Evolutionary conservation across 2,888 invertebrate genomes (phyloP).

Genomic region (Sclerodermus sp.): DNA sequence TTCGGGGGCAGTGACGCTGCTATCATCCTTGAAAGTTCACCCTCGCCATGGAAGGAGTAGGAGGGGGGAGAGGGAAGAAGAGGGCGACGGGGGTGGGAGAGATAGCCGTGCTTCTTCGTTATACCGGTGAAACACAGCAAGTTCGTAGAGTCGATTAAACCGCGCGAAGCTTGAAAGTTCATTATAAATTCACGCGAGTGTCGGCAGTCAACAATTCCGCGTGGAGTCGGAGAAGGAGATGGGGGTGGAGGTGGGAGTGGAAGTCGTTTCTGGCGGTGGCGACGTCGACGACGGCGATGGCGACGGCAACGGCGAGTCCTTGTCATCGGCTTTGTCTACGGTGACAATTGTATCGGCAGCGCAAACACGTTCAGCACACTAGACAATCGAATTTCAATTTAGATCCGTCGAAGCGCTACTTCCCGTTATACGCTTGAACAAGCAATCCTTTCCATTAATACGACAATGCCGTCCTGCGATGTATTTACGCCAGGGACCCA

Average conservation of each 20-base stretch:
- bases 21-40: too few relatives aligned
- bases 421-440: conserved; percentile 46
- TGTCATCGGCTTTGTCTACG: conserved; percentile 18
- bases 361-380: conserved; percentile 35
- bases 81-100: too few relatives aligned
- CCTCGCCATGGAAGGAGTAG: too few relatives aligned
- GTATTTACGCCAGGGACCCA: conserved; percentile 35
- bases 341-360: conserved; percentile 31
- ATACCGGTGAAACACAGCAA: conserved; percentile 6
- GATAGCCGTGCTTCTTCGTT: conserved; percentile 22
- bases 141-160: conserved; percentile 15
- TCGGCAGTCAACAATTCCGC: conserved; percentile 23
- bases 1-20: too few relatives aligned
- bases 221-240: conserved; percentile 1
- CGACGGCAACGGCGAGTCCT: conserved; percentile 16
- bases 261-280: conserved; percentile 18
- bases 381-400: conserved; percentile 56
- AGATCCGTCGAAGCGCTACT: conserved; percentile 45
- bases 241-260: conserved; percentile 15
- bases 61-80: too few relatives aligned
- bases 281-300: conserved; percentile 22
- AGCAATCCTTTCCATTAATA: conserved; percentile 55
- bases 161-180: conserved; percentile 15
- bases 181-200: conserved; percentile 30
- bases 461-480: conserved; percentile 47